Evolutionary conservation across 2,888 invertebrate genomes (phyloP).

Genomic region (Tipula unca): DNA sequence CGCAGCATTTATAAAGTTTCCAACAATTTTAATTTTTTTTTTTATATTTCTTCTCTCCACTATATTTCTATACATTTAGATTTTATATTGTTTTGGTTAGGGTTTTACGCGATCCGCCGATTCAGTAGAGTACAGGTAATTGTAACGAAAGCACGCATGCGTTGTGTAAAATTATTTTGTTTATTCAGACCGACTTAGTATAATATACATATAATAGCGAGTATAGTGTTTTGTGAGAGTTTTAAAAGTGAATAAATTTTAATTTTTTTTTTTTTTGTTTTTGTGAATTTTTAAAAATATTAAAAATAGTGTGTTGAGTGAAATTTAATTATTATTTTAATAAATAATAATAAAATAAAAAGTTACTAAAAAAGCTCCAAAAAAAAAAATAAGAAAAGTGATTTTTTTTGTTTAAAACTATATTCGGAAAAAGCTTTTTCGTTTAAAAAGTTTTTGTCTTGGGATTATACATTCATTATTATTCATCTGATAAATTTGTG

Average conservation of each 20-base stretch:
- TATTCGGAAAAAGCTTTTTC: neutral
- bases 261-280: neutral
- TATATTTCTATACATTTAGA: neutral
- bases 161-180: neutral
- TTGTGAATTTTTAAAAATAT: neutral
- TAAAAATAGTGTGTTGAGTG: neutral
- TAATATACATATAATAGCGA: neutral
- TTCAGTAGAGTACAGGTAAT: constrained; percentile 25
- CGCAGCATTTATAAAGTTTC: neutral
- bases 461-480: neutral
- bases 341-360: neutral
- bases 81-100: neutral
- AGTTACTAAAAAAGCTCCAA: neutral
- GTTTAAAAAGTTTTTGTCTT: neutral
- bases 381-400: neutral
- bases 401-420: neutral
- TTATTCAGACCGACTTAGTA: neutral
- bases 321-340: neutral
- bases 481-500: neutral
- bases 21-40: neutral
- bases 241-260: neutral
- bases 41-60: neutral
- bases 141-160: constrained; percentile 14
- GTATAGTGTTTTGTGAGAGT: constrained; percentile 1
- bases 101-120: neutral